Evolutionary conservation across 2,888 invertebrate species (phyloP).

Genomic region (Polia nebulosa): DNA sequence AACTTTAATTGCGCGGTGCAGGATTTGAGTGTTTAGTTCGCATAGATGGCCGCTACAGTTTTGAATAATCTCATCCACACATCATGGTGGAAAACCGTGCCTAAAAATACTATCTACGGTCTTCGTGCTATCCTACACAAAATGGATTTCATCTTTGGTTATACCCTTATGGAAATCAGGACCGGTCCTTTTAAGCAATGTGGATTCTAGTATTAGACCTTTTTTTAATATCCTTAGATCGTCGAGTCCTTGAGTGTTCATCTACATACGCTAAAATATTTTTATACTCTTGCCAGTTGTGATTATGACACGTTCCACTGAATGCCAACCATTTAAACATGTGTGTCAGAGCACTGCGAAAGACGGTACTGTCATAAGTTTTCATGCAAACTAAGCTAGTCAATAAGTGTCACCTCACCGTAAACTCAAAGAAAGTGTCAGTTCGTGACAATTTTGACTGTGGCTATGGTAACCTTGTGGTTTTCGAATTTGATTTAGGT

Average conservation of each 20-base stretch:
- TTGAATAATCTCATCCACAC: too few relatives aligned
- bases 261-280: conserved; percentile 6
- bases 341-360: not conserved
- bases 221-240: conserved; percentile 16
- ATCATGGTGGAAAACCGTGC: not conserved
- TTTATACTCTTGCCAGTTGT: not conserved
- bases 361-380: not conserved
- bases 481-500: too few relatives aligned
- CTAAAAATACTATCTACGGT: not conserved
- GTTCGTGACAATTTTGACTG: too few relatives aligned
- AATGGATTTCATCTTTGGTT: conserved; percentile 22
- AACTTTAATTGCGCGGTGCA: too few relatives aligned
- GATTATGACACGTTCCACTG: not conserved
- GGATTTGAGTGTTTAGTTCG: too few relatives aligned
- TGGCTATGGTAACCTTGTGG: too few relatives aligned
- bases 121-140: conserved; percentile 3
- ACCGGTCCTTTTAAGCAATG: conserved; percentile 40
- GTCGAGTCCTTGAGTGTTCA: conserved; percentile 3
- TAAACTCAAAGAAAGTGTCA: too few relatives aligned
- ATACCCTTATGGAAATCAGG: conserved; percentile 36
- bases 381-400: not conserved
- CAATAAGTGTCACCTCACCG: too few relatives aligned
- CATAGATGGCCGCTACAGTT: too few relatives aligned
- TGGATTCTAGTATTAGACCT: conserved; percentile 38
- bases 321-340: not conserved